Percentiles rank a stretch among this genome's conserved stretches.
phyloP scores from a whole-genome alignment of 2,888 invertebrate genomes.

The Pomacea canaliculata region DNA sequence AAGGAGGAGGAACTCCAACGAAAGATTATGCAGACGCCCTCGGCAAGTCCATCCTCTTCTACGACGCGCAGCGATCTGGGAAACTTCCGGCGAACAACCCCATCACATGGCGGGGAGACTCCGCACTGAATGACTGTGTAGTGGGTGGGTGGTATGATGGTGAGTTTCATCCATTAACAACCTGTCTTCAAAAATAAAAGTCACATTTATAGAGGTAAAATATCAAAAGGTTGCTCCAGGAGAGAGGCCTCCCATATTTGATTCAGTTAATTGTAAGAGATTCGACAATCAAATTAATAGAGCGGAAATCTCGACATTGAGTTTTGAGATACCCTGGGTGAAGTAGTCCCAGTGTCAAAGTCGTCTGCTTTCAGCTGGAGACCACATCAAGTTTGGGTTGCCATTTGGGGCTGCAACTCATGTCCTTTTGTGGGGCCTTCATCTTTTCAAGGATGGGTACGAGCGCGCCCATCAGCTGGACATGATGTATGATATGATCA shows the following conservation, averaged over 20 bases:
- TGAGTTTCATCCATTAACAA: background rate
- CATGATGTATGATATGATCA: slow-evolving; percentile 64
- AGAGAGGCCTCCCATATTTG: too few species aligned
- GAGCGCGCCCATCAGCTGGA: slow-evolving; percentile 41
- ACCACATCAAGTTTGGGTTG: slow-evolving; percentile 50
- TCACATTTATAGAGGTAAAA: too few species aligned
- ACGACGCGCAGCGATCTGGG: slow-evolving; percentile 63
- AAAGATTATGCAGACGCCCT: slow-evolving; percentile 55
- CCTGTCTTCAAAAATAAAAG: too few species aligned
- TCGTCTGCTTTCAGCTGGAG: slow-evolving; percentile 39
- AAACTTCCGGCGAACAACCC: slow-evolving; percentile 59
- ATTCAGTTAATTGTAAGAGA: too few species aligned
- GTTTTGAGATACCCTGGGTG: too few species aligned
- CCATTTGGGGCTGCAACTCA: slow-evolving; percentile 46
- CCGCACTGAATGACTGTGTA: slow-evolving; percentile 52
- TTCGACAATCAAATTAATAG: too few species aligned
- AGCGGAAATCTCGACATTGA: too few species aligned
- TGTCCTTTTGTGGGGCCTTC: slow-evolving; percentile 45
- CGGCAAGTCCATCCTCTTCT: slow-evolving; percentile 60
- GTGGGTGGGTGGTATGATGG: slow-evolving; percentile 35
- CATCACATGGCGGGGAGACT: slow-evolving; percentile 61
- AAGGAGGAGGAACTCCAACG: slow-evolving; percentile 38
- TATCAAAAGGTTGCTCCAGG: too few species aligned
- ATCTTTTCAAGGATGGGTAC: slow-evolving; percentile 47
- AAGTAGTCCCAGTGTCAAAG: too few species aligned